A percentile compares a stretch with the other conserved stretches of the same genome.
Evolutionary conservation across 2,888 invertebrate species (phyloP).

Genomic region (Drosophila parthenogenetica): DNA sequence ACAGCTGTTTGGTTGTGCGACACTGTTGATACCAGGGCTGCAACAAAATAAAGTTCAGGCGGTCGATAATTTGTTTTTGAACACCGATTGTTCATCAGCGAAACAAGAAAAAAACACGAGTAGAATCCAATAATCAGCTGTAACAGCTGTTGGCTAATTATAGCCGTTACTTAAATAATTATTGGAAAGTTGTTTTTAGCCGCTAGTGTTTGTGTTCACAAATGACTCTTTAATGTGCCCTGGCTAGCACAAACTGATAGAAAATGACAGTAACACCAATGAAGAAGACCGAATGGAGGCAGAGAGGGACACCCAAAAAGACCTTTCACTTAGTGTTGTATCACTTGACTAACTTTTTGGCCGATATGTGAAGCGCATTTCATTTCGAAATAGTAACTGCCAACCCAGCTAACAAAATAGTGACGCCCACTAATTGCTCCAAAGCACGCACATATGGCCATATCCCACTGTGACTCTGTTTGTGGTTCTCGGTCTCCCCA

Average conservation of each 20-base stretch:
- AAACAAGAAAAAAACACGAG: neutral
- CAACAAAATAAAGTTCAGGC: neutral
- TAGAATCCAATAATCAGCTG: slow-evolving; percentile 2
- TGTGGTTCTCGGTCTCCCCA: slow-evolving; percentile 3
- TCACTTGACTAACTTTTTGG: slow-evolving; percentile 5
- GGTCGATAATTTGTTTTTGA: slow-evolving; percentile 27
- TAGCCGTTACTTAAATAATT: slow-evolving; percentile 17
- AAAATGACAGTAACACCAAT: slow-evolving; percentile 5
- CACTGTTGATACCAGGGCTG: slow-evolving; percentile 48
- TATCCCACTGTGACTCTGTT: slow-evolving; percentile 4
- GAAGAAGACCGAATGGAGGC: neutral
- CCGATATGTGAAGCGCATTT: slow-evolving; percentile 23
- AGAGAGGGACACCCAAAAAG: neutral
- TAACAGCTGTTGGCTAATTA: slow-evolving; percentile 42
- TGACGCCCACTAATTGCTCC: slow-evolving; percentile 39
- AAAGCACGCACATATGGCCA: slow-evolving; percentile 26
- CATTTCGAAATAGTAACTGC: slow-evolving; percentile 4
- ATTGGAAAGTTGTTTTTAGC: slow-evolving; percentile 17
- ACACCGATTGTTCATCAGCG: neutral
- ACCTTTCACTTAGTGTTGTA: neutral
- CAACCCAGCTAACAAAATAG: slow-evolving; percentile 2
- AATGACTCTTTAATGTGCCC: neutral
- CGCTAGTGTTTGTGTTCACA: slow-evolving; percentile 1
- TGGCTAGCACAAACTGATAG: neutral
- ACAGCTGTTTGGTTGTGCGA: slow-evolving; percentile 51